Conservation (phyloP, 2,113 vertebrate genomes). For the Andinoacara biseriatus region DNA sequence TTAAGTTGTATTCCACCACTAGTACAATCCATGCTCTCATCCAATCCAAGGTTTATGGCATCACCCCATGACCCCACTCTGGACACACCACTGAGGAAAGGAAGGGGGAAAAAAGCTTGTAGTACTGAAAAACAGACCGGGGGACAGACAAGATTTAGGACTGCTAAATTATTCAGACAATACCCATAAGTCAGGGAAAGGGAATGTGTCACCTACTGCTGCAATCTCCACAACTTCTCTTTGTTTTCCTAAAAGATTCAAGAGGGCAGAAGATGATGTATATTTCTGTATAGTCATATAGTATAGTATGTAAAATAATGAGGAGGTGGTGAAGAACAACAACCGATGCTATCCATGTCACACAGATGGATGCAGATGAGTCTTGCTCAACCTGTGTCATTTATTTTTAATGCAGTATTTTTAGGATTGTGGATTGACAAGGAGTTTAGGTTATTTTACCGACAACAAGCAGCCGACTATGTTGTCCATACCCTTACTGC, state of each 20-base stretch:
- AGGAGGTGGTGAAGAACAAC: neutral
- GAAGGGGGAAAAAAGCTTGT: constrained; percentile 35
- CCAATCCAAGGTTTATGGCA: neutral
- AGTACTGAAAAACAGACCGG: constrained; percentile 10
- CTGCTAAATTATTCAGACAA: neutral
- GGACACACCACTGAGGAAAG: too few species aligned
- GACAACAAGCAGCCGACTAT: constrained; percentile 39
- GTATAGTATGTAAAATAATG: constrained; percentile 95
- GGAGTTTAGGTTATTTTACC: constrained; percentile 85
- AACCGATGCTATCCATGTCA: constrained; percentile 15
- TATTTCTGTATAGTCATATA: constrained; percentile 99
- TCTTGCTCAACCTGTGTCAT: constrained; percentile 80
- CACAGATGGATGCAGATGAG: constrained; percentile 54
- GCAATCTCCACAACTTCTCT: constrained; percentile 8
- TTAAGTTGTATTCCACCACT: neutral
- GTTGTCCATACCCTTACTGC: too few species aligned
- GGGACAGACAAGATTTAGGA: neutral
- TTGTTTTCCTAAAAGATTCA: constrained; percentile 69
- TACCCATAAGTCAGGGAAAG: neutral
- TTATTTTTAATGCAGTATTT: constrained; percentile 84
- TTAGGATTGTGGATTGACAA: constrained; percentile 81
- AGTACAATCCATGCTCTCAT: neutral
- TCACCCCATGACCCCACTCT: too few species aligned
- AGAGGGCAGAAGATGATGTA: constrained; percentile 87
- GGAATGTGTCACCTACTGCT: neutral